Evolutionary conservation across 2,113 vertebrate genomes (phyloP), one percentile per base, ranked within the genome.

Genomic region (Jacana jacana): DNA sequence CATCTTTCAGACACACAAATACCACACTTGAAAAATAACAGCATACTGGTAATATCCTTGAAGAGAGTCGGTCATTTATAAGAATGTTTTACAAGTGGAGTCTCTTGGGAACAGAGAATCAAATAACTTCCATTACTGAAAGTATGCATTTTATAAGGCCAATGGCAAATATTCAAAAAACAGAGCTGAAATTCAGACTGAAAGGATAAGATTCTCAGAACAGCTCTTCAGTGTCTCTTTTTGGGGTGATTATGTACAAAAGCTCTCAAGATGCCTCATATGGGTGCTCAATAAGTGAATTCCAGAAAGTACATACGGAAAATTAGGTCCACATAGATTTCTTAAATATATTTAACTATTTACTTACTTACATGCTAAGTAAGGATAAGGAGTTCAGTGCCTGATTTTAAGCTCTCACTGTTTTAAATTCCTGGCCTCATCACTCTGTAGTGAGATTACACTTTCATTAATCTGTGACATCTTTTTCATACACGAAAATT

Each of bases 1-100:
- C 71, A 93, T 81, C 28, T 83, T 4, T 58, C 78, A 75, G 69
- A 68, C 25, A 71, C 10, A 40, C 15, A 86, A 86, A 91, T 57
- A 40, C 22, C 72, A 84, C 19, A 52, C 20, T 70, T 77, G 73
- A 91, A 93, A 96, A 95, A 88, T 40, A 96, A 79, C 33, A 69
- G 54, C 44, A 25, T 57, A 37, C 55, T 49, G 22, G n/a, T 70
- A 83, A 88, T 14, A 75, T 7, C 23, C 52, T 83, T 79, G 39
- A 75, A 86, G 78, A 71, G 46, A 81, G 27, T 31, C 0, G 3
- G 68, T 58, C 31, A 66, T 88, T 88, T 81, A 55, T 68, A 91
- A 73, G 18, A 18, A 65, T 63, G 20, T 68, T 88, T 91, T 82
- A 73, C 24, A 88, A 57, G 42, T 78, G 33, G 49, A 72, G 12